Percentiles rank a stretch among this genome's conserved stretches.
Conservation (phyloP, 1,140 invertebrate genomes). For the Bombus balteatus region DNA sequence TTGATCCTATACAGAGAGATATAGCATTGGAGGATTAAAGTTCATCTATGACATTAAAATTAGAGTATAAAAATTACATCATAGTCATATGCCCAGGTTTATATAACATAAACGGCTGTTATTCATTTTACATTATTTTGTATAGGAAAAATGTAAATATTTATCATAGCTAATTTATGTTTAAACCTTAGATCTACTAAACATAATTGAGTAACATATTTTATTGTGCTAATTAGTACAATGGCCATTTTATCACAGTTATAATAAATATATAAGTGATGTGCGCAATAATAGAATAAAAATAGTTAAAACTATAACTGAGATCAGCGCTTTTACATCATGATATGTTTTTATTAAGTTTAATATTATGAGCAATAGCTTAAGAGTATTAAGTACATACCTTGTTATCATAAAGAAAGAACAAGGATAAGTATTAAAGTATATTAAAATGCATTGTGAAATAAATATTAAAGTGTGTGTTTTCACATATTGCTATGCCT, state of each 20-base stretch:
- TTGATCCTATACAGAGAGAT: conserved; percentile 73
- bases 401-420: neutral
- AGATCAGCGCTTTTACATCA: conserved; percentile 1
- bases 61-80: conserved; percentile 22
- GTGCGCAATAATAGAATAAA: conserved; percentile 54
- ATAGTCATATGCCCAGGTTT: conserved; percentile 31
- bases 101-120: conserved; percentile 2
- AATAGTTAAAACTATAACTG: conserved; percentile 30
- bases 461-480: conserved; percentile 33
- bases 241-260: conserved; percentile 78
- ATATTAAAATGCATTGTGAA: conserved; percentile 22
- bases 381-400: conserved; percentile 4
- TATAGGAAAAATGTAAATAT: conserved; percentile 32
- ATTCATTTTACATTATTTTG: conserved; percentile 17
- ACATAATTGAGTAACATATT: conserved; percentile 50
- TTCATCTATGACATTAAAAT: conserved; percentile 13
- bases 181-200: conserved; percentile 33
- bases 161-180: conserved; percentile 11
- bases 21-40: conserved; percentile 72
- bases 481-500: conserved; percentile 23
- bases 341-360: conserved; percentile 32
- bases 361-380: conserved; percentile 25
- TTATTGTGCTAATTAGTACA: conserved; percentile 62
- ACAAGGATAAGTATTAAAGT: conserved; percentile 18
- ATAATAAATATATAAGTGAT: conserved; percentile 71